Evolutionary conservation across 1,140 invertebrate genomes (phyloP), one percentile per base, ranked within the genome.

Genomic region (Zophobas morio): DNA sequence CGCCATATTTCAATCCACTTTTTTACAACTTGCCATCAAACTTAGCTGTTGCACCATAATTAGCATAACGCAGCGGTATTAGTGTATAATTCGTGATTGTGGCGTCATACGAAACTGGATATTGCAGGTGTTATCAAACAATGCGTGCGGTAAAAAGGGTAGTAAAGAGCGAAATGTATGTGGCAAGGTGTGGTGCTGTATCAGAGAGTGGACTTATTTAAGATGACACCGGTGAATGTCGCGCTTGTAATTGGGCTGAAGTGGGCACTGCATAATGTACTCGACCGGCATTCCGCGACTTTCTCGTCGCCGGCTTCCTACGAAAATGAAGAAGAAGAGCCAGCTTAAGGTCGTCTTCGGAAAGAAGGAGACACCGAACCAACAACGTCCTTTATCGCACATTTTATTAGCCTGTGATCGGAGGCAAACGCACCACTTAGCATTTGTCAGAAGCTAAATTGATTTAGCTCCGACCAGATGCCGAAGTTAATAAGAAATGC

Each of bases 201-300:
- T 78, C 77, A 70, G 77, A 72, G 46, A 66, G 60, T 54, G 40
- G 57, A 72, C 42, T 78, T 78, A 78, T 78, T 78, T 78, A 78
- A 75, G 71, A 75, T 57, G 77, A 70, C 77, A 78, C 46, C 53
- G 34, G 60, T 66, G 57, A 75, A 78, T 78, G 77, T 75, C 73
- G 73, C 54, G 53, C 71, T 74, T 78, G 77, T 78, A 78, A 78
- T 78, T 78, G 77, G 77, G 73, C 73, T 75, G 77, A 78, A 72
- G 77, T 78, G 77, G 77, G 77, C 77, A 56, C 77, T 60, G 73
- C 47, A 75, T 75, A 78, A 78, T 78, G 73, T 75, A 66, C 77
- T 66, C 60, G 60, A 42, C 73, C 40, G 54, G 76, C 74, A 70
- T 66, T 76, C 56, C 47, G 49, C 76, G 60, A 76, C 70, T 76